phyloP scores from a whole-genome alignment of 1,140 invertebrate species.

The Lepidurus couesii region DNA sequence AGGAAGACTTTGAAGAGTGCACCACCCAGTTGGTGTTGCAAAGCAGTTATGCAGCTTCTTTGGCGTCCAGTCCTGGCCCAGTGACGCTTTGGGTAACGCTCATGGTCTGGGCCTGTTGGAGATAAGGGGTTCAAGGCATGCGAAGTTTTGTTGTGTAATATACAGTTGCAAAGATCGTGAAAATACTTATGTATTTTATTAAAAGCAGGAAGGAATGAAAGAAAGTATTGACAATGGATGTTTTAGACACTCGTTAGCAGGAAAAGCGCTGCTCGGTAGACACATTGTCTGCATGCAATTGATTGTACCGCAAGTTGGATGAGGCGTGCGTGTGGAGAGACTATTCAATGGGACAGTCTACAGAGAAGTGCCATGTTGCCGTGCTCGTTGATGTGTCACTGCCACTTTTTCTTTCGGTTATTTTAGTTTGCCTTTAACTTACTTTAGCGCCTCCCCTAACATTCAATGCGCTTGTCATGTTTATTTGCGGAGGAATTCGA shows the following conservation, averaged over 20 bases:
- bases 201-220: neutral
- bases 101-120: neutral
- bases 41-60: conserved; percentile 18
- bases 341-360: neutral
- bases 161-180: neutral
- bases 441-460: neutral
- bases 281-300: neutral
- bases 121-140: neutral
- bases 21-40: neutral
- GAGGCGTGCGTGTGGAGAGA: neutral
- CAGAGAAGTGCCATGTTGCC: conserved; percentile 7
- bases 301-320: neutral
- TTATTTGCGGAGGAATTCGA: neutral
- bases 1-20: conserved; percentile 18
- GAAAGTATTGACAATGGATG: neutral
- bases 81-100: neutral
- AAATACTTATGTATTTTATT: conserved; percentile 17
- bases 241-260: neutral
- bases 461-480: neutral
- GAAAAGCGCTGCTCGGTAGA: neutral
- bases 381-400: neutral
- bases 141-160: conserved; percentile 5
- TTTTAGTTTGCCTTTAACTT: neutral
- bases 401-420: neutral
- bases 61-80: neutral